These are phyloP conservation scores for Aleadryas rufinucha DNA, from an alignment of 2,113 vertebrate species.

Conservation along the genomic window DNA sequence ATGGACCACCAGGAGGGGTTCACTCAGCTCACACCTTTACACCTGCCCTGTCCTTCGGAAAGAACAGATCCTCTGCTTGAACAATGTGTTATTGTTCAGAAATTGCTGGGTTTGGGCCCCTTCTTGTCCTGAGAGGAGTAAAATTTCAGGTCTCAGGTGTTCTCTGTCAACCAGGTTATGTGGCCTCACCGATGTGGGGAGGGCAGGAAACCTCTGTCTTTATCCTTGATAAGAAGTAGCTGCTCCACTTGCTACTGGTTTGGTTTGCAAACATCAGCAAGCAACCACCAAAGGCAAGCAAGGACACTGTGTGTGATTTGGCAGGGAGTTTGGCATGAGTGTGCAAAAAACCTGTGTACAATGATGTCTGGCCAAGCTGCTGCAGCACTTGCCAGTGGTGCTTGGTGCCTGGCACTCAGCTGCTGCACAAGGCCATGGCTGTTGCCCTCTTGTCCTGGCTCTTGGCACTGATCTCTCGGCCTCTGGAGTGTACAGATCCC, in stretches of 20 bases:
- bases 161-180: background rate
- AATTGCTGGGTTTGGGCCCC: background rate
- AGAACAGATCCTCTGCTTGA: background rate
- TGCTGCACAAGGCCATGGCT: background rate
- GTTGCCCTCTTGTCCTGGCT: background rate
- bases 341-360: background rate
- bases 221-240: background rate
- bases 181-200: rapidly evolving
- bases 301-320: background rate
- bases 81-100: background rate
- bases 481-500: background rate
- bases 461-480: background rate
- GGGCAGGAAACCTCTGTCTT: background rate
- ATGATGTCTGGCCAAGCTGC: background rate
- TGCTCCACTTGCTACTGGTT: background rate
- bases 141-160: background rate
- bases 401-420: rapidly evolving
- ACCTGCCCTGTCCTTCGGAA: background rate
- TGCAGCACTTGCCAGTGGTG: rapidly evolving
- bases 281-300: background rate
- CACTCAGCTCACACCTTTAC: background rate
- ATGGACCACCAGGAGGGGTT: background rate
- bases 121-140: background rate
- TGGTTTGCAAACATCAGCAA: background rate
- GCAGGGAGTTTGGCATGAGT: background rate